phyloP scores from a whole-genome alignment of 2,113 vertebrate species.

The Spizaetus ornatus region DNA sequence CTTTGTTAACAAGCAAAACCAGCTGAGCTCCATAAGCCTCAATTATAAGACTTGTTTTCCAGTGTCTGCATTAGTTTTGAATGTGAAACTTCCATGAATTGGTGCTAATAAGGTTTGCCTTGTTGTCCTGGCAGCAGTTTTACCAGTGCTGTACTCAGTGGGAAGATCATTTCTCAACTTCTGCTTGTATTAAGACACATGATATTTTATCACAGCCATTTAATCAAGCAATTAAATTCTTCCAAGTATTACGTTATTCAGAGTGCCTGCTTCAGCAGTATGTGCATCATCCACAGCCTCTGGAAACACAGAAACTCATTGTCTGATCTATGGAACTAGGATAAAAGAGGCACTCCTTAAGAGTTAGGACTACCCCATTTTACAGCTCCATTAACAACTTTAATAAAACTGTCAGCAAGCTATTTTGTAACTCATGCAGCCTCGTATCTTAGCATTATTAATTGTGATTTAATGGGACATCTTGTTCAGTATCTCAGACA shows the following conservation, averaged over 20 bases:
- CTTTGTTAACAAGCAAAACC: not conserved
- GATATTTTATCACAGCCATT: constrained; percentile 34
- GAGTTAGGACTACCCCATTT: not conserved
- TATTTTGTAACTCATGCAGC: not conserved
- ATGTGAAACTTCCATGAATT: not conserved
- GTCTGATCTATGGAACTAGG: not conserved
- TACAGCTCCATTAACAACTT: constrained; percentile 2
- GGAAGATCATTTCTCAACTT: constrained; percentile 13
- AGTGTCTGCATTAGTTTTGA: not conserved
- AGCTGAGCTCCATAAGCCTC: not conserved
- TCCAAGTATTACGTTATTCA: constrained; percentile 27
- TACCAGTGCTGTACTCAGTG: not conserved
- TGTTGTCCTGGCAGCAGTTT: not conserved
- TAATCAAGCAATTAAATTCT: constrained; percentile 46
- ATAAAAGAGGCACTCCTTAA: not conserved
- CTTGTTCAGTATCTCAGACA: not conserved
- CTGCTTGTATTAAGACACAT: not conserved
- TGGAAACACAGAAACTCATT: not conserved
- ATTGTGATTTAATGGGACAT: constrained; percentile 18
- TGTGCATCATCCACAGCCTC: not conserved
- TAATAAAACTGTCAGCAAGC: constrained; percentile 11
- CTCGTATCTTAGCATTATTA: not conserved
- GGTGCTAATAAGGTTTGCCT: not conserved
- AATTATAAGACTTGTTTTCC: not conserved
- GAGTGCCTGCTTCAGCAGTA: not conserved